Conservation (phyloP, 2,113 vertebrate genomes). For the Indicator maculatus region DNA sequence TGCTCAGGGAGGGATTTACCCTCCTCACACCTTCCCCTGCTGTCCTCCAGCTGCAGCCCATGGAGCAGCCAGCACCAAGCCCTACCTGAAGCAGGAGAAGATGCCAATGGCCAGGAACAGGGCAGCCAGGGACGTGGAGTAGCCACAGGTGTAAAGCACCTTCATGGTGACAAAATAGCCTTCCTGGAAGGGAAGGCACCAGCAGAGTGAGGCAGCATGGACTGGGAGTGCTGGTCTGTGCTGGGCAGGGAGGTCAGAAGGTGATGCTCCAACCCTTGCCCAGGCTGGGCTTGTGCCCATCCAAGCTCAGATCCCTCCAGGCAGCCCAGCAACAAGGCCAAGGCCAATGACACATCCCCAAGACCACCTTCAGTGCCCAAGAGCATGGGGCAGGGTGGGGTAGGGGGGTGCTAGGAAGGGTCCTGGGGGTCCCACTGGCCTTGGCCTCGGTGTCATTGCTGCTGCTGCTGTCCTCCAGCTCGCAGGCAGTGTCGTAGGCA, state of each 20-base stretch:
- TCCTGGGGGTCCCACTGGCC: neutral
- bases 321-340: neutral
- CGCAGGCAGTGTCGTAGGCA: constrained; percentile 60
- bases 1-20: neutral
- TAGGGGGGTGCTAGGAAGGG: neutral
- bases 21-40: fast-evolving
- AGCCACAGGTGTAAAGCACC: constrained; percentile 74
- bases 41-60: neutral
- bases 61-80: fast-evolving
- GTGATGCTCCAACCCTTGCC: neutral
- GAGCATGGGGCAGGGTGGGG: fast-evolving
- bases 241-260: neutral
- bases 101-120: constrained; percentile 61
- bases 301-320: neutral
- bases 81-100: constrained; percentile 71
- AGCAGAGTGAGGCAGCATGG: fast-evolving
- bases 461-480: neutral
- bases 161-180: constrained; percentile 71
- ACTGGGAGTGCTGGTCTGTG: neutral
- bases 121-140: constrained; percentile 68
- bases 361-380: neutral
- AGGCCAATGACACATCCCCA: fast-evolving
- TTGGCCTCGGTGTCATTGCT: constrained; percentile 2
- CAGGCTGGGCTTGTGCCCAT: neutral
- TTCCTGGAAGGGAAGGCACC: constrained; percentile 43